These are phyloP conservation scores for Tenthredo distinguenda DNA, from an alignment of 2,888 invertebrate species.

Conservation along the genomic window DNA sequence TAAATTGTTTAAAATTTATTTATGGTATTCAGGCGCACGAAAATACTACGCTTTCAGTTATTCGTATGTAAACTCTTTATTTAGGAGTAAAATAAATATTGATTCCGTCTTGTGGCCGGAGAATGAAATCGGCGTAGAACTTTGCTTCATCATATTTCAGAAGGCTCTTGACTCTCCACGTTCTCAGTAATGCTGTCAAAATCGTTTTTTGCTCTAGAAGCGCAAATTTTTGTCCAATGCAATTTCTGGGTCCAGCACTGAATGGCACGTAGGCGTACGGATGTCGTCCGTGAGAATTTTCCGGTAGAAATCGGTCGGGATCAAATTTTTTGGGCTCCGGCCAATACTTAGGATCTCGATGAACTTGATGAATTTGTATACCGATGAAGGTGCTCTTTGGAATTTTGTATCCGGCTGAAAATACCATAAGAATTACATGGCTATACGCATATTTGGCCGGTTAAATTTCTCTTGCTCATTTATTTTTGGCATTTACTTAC, in stretches of 20 bases:
- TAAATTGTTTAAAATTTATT: neutral
- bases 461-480: constrained; percentile 55
- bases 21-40: neutral
- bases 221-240: constrained; percentile 70
- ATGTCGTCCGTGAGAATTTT: constrained; percentile 69
- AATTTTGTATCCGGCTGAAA: constrained; percentile 71
- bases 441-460: constrained; percentile 60
- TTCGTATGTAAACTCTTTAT: neutral
- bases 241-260: constrained; percentile 72
- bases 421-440: neutral
- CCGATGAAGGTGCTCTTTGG: constrained; percentile 76
- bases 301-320: constrained; percentile 77
- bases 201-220: constrained; percentile 66
- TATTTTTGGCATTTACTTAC: neutral
- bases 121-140: constrained; percentile 59
- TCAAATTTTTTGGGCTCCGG: constrained; percentile 79
- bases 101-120: constrained; percentile 62
- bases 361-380: constrained; percentile 77
- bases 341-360: constrained; percentile 78
- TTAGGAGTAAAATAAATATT: constrained; percentile 16
- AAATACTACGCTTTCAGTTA: neutral
- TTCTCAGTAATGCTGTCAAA: constrained; percentile 63
- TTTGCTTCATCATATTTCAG: constrained; percentile 61
- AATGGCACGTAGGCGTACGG: constrained; percentile 72
- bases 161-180: constrained; percentile 66